Percentiles rank a stretch among this genome's conserved stretches.
Evolutionary conservation across 2,113 vertebrate species (phyloP).

Genomic region (Nipponia nippon): DNA sequence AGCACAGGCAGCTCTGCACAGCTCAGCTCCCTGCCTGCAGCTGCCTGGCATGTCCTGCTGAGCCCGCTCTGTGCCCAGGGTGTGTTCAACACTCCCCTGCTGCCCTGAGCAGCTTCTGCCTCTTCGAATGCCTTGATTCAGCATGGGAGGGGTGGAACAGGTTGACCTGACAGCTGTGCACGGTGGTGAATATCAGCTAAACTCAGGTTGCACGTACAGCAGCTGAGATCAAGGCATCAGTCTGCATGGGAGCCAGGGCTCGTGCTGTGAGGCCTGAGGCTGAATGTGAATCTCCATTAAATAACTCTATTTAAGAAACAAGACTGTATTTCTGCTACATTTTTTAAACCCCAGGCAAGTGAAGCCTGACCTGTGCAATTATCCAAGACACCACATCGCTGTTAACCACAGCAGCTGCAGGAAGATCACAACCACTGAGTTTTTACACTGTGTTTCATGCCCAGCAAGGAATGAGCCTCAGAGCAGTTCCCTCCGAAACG

Average conservation of each 20-base stretch:
- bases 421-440: neutral
- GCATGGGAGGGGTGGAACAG: neutral
- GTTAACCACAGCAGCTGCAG: neutral
- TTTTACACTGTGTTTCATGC: fast-evolving
- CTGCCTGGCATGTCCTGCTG: neutral
- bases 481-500: neutral
- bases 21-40: neutral
- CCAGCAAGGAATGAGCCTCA: neutral
- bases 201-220: fast-evolving
- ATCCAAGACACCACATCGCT: neutral
- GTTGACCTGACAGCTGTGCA: neutral
- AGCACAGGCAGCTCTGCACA: neutral
- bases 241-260: neutral
- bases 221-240: neutral
- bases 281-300: neutral
- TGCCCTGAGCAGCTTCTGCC: neutral
- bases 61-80: neutral
- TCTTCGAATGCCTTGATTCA: neutral
- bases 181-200: fast-evolving
- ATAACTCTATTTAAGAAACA: neutral
- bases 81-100: fast-evolving
- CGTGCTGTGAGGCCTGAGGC: neutral
- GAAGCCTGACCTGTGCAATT: neutral
- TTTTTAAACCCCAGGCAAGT: neutral
- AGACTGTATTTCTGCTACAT: neutral